These are phyloP conservation scores for Neoniphon sammara DNA, from an alignment of 2,797 vertebrate genomes.

Conservation along the genomic window DNA sequence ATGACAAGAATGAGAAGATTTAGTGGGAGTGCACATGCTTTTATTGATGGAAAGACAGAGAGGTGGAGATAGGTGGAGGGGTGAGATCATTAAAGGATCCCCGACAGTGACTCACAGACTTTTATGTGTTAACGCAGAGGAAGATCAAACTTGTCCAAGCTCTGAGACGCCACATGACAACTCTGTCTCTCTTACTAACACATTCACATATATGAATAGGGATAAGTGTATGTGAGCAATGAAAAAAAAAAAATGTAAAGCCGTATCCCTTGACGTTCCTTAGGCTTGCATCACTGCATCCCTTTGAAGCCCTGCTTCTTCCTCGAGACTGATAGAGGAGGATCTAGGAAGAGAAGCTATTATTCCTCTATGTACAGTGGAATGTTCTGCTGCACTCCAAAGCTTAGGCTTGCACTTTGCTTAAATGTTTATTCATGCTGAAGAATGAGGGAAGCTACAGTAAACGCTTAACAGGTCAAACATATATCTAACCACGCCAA, in stretches of 20 bases:
- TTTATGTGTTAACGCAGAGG: conserved; percentile 68
- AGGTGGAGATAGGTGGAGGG: conserved; percentile 58
- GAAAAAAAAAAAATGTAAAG: conserved; percentile 15
- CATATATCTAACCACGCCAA: neutral
- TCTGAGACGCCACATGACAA: conserved; percentile 49
- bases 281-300: conserved; percentile 18
- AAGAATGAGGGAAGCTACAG: conserved; percentile 34
- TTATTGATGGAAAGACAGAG: conserved; percentile 54
- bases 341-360: conserved; percentile 11
- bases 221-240: conserved; percentile 40
- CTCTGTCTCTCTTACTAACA: conserved; percentile 16
- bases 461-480: conserved; percentile 45
- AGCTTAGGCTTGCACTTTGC: conserved; percentile 26
- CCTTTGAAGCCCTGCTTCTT: conserved; percentile 36
- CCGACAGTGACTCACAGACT: conserved; percentile 74
- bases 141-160: conserved; percentile 68
- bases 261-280: conserved; percentile 33
- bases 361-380: conserved; percentile 23
- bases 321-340: conserved; percentile 32
- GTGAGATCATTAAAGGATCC: conserved; percentile 71
- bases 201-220: conserved; percentile 43
- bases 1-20: conserved; percentile 21
- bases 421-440: conserved; percentile 51
- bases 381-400: conserved; percentile 23
- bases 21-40: conserved; percentile 7